These are phyloP conservation scores for Caenorhabditis virilis DNA, from an alignment of 2,888 invertebrate genomes.

Conservation along the genomic window DNA sequence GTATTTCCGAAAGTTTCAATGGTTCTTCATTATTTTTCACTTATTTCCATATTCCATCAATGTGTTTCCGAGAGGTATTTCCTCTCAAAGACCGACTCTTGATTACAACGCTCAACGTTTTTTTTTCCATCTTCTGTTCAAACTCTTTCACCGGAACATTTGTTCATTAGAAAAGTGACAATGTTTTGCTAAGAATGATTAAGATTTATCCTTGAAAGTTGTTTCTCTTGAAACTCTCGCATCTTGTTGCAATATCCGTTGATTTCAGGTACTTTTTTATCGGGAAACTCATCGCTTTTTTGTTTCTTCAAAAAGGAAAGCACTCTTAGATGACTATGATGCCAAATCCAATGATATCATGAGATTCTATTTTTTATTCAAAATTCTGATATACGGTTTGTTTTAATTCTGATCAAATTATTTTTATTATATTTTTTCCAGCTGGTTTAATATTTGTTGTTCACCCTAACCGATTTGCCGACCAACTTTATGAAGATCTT, in stretches of 20 bases:
- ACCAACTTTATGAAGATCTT: constrained; percentile 68
- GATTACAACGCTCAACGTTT: constrained; percentile 7
- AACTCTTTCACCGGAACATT: background rate
- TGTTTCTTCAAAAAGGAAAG: constrained; percentile 4
- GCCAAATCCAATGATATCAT: constrained; percentile 29
- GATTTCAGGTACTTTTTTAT: background rate
- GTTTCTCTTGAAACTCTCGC: background rate
- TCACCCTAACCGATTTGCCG: constrained; percentile 37
- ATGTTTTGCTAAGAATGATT: constrained; percentile 43
- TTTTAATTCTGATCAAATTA: background rate
- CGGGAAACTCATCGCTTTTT: too few relatives aligned
- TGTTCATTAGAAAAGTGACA: constrained; percentile 30
- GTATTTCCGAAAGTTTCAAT: too few relatives aligned
- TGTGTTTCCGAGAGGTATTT: too few relatives aligned
- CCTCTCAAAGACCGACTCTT: too few relatives aligned
- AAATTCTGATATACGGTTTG: constrained; percentile 32
- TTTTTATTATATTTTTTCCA: constrained; percentile 3
- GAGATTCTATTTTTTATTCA: constrained; percentile 30
- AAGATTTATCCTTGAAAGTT: constrained; percentile 7
- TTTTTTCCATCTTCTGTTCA: constrained; percentile 1
- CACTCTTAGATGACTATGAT: constrained; percentile 14
- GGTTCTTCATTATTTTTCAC: too few relatives aligned
- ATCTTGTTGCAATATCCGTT: background rate
- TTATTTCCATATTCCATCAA: too few relatives aligned
- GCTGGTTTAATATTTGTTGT: constrained; percentile 22